These are phyloP conservation scores for Planococcus citri DNA, from an alignment of 1,140 invertebrate species.

Conservation along the genomic window DNA sequence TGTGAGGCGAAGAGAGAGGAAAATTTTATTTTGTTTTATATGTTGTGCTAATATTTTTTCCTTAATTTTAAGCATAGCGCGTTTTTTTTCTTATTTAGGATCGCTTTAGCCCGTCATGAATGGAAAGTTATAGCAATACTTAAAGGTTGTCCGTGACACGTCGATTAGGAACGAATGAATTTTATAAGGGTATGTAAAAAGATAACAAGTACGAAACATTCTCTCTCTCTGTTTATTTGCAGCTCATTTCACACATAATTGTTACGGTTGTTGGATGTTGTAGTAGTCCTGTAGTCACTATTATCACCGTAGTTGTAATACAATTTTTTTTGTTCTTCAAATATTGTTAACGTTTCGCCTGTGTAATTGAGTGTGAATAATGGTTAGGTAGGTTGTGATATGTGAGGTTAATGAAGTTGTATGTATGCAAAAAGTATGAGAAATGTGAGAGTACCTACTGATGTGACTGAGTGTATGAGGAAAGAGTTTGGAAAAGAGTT, in stretches of 20 bases:
- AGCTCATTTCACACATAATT: background rate
- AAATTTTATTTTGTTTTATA: background rate
- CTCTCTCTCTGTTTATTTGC: background rate
- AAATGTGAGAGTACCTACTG: too few species aligned
- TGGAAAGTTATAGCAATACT: background rate
- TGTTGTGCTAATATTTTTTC: constrained; percentile 1
- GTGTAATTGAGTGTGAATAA: too few species aligned
- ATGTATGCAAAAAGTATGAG: too few species aligned
- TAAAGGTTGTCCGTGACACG: background rate
- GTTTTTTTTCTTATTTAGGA: constrained; percentile 2
- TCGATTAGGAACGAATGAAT: background rate
- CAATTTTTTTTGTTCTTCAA: too few species aligned
- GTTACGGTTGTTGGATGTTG: background rate
- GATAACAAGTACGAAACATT: background rate
- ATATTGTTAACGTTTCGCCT: too few species aligned
- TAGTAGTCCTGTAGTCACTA: background rate
- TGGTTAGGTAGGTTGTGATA: too few species aligned
- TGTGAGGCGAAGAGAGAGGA: too few species aligned
- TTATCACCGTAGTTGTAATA: background rate
- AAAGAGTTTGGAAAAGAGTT: too few species aligned
- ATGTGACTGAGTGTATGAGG: too few species aligned
- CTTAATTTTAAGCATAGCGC: background rate
- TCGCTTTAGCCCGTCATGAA: constrained; percentile 5
- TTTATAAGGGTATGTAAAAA: background rate
- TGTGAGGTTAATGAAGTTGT: too few species aligned